phyloP scores from a whole-genome alignment of 2,113 vertebrate species.

The Hyperopisus bebe region DNA sequence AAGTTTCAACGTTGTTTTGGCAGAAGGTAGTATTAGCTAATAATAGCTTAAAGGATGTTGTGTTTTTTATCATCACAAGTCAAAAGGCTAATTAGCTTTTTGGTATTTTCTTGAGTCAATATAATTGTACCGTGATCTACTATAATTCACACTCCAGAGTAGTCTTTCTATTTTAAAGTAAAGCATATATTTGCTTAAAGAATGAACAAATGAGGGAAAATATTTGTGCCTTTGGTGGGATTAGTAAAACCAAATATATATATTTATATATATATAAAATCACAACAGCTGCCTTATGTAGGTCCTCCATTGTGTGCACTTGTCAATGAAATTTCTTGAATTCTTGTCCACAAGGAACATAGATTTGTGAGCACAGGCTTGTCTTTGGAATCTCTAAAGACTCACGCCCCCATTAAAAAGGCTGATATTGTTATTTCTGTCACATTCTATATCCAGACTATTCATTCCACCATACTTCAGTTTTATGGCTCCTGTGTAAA shows the following conservation, averaged over 20 bases:
- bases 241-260: not conserved
- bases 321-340: not conserved
- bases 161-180: not conserved
- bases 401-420: not conserved
- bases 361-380: not conserved
- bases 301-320: not conserved
- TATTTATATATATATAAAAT: not conserved
- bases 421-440: not conserved
- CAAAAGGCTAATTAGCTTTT: not conserved
- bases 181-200: not conserved
- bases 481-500: not conserved
- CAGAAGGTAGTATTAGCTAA: not conserved
- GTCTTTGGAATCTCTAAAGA: not conserved
- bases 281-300: not conserved
- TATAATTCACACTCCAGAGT: conserved; percentile 1
- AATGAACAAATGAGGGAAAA: not conserved
- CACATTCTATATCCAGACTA: not conserved
- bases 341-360: not conserved
- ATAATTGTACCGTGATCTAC: not conserved
- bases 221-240: not conserved
- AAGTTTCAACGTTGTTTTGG: not conserved
- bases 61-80: not conserved
- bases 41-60: not conserved
- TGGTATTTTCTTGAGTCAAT: not conserved
- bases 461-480: not conserved